phyloP scores from a whole-genome alignment of 2,888 invertebrate species.

The Lasioglossum villosulum region DNA sequence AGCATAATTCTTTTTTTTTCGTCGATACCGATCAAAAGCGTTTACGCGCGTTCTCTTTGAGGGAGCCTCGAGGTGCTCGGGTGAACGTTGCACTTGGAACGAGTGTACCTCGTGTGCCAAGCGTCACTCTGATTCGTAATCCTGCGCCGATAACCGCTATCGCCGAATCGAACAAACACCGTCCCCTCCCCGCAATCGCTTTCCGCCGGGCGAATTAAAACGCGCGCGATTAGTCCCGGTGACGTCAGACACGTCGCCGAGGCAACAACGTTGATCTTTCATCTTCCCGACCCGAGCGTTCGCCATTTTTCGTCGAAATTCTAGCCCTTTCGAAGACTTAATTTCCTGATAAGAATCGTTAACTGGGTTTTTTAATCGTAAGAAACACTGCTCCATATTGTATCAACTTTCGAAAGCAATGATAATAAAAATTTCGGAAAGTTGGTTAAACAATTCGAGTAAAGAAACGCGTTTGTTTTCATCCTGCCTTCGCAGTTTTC shows the following conservation, averaged over 20 bases:
- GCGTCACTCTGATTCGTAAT: constrained; percentile 7
- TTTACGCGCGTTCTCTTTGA: constrained; percentile 54
- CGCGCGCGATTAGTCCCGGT: constrained; percentile 36
- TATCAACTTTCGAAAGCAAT: not conserved
- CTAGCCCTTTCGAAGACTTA: not conserved
- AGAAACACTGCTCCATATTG: too few relatives aligned
- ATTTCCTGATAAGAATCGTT: too few relatives aligned
- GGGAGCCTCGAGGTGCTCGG: constrained; percentile 53
- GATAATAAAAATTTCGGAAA: not conserved
- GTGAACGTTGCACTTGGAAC: constrained; percentile 61
- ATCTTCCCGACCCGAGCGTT: not conserved
- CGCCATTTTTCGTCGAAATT: not conserved
- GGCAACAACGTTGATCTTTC: constrained; percentile 43
- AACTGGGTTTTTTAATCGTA: too few relatives aligned
- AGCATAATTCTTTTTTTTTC: constrained; percentile 49
- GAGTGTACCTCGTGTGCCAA: constrained; percentile 29
- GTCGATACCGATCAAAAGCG: constrained; percentile 63
- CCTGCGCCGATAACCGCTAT: constrained; percentile 3
- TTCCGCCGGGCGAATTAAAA: constrained; percentile 13
- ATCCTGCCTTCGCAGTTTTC: not conserved
- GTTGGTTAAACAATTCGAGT: not conserved
- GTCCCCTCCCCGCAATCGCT: not conserved
- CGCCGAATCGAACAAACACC: not conserved
- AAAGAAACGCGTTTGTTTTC: too few relatives aligned
- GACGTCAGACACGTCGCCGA: constrained; percentile 30